Evolutionary conservation across 30 jellyfish, hydroid and myxozoan species (phyloP).

Genomic region (Haliclystus octoradiatus): DNA sequence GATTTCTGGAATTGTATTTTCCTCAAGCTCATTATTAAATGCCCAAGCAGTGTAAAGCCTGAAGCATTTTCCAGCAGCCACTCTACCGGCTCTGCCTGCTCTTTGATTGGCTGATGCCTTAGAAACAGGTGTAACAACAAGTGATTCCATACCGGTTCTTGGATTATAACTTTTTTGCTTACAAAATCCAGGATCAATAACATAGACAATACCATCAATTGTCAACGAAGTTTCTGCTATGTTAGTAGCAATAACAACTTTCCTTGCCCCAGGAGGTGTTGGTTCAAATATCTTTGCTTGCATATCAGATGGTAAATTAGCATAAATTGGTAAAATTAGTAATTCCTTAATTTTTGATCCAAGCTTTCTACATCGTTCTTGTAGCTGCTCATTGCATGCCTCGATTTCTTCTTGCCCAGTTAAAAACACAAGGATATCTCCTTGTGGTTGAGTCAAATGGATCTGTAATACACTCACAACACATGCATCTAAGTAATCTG

Average conservation of each 20-base stretch:
- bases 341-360: constrained; percentile 91
- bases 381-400: constrained; percentile 82
- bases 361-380: constrained; percentile 75
- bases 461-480: constrained; percentile 98
- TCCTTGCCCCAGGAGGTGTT: constrained; percentile 99
- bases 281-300: constrained; percentile 99
- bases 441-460: constrained; percentile 97
- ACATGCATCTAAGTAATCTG: constrained; percentile 97
- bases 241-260: constrained; percentile 95
- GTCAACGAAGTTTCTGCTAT: constrained; percentile 88
- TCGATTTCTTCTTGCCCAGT: constrained; percentile 99
- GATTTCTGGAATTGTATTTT: constrained; percentile 96
- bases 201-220: constrained; percentile 73
- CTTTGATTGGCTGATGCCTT: constrained; percentile 99
- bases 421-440: constrained; percentile 90
- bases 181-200: constrained; percentile 96
- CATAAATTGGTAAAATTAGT: constrained; percentile 84
- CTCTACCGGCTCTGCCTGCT: constrained; percentile 99
- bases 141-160: constrained; percentile 98
- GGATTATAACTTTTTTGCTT: constrained; percentile 99
- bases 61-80: constrained; percentile 99
- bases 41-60: constrained; percentile 99
- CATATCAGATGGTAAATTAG: constrained; percentile 96
- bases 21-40: constrained; percentile 94
- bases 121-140: constrained; percentile 95